Evolutionary conservation across 1,140 invertebrate genomes (phyloP).

Genomic region (Dendroctonus ponderosae): DNA sequence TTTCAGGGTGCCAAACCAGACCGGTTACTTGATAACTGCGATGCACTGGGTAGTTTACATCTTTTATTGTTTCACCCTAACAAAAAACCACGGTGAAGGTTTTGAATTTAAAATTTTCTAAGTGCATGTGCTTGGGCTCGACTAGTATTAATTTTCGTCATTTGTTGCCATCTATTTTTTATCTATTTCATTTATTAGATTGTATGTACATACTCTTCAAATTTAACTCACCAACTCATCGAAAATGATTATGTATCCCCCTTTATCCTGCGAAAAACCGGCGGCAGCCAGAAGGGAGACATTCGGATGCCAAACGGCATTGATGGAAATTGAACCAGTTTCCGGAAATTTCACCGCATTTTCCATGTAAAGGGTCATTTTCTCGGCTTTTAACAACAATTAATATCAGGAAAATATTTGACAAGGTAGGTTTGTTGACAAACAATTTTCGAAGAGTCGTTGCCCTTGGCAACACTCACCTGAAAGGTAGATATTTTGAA

Average conservation of each 20-base stretch:
- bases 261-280: slow-evolving; percentile 81
- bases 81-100: neutral
- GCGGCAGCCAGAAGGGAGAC: slow-evolving; percentile 80
- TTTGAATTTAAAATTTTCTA: too few species aligned
- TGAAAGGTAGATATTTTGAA: too few species aligned
- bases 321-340: slow-evolving; percentile 68
- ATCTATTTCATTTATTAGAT: too few species aligned
- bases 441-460: neutral
- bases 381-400: slow-evolving; percentile 4
- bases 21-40: slow-evolving; percentile 74
- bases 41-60: slow-evolving; percentile 74
- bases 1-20: slow-evolving; percentile 86
- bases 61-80: slow-evolving; percentile 75
- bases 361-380: slow-evolving; percentile 76
- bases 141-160: slow-evolving; percentile 14
- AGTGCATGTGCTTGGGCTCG: neutral
- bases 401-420: neutral
- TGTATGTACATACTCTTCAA: too few species aligned
- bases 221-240: slow-evolving; percentile 71
- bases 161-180: too few species aligned
- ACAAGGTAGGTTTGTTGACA: slow-evolving; percentile 1
- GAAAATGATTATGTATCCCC: slow-evolving; percentile 84
- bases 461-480: slow-evolving; percentile 1
- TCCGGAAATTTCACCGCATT: slow-evolving; percentile 70
- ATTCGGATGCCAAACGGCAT: slow-evolving; percentile 75